Evolutionary conservation across 2,113 vertebrate species (phyloP), one percentile per base, ranked within the genome.

Genomic region (Spea bombifrons): DNA sequence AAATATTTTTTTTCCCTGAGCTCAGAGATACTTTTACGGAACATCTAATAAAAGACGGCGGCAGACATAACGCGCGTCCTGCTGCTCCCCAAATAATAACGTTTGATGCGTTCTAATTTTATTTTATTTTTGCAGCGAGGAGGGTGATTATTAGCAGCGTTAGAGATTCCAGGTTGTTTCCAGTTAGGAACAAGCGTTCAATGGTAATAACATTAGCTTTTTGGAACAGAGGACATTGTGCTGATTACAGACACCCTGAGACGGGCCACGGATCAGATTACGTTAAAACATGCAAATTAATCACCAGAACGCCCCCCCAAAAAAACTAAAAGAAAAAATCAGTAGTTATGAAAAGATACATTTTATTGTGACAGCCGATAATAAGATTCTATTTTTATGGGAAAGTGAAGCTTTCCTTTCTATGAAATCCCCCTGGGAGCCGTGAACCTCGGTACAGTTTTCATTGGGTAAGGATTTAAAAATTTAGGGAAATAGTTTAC

Each of bases 151-250:
- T 30, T 66, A 44, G 63, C 73, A 65, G 59, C 48, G 44, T 52
- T 53, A 49, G 7, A 49, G 7, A 15, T 13, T 64, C 73, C 73
- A 44, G 12, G 15, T 75, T 15, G 47, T 59, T 48, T 76, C 45
- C 50, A 48, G 16, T 49, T 66, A 55, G 13, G 9, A 67, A 46
- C 50, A 57, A 57, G 48, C 17, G 66, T 46, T 76, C 75, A 67
- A 76, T 68, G 45, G 16, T 76, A 76, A 76, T 30, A 46, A 59
- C 5, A 68, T 76, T 61, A 57, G n/a, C 10, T 44, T 30, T 30
- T 66, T 75, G 7, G 43, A 75, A 66, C n/a, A 53, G 4, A 59
- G 45, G 9, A 59, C 55, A 47, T 46, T 44, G 43, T 66, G 17
- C 61, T 30, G 61, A 64, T 45, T 45, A 44, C 53, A 45, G 15